These are phyloP conservation scores for Cliona cf. orientalis DNA, from an alignment of 37 sponge, comb jelly and placozoan species.

Conservation along the genomic window DNA sequence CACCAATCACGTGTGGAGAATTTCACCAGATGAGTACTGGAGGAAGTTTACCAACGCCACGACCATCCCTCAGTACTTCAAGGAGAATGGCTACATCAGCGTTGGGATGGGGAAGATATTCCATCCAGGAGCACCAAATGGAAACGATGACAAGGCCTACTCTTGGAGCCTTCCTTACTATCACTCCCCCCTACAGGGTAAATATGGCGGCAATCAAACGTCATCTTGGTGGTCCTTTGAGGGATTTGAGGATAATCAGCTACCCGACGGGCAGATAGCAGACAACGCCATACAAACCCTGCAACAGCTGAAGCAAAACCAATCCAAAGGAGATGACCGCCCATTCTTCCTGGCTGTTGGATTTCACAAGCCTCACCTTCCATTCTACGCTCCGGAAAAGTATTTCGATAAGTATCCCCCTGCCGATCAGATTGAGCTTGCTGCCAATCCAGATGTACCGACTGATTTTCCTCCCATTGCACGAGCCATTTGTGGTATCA, in stretches of 20 bases:
- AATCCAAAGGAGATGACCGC: constrained; percentile 30
- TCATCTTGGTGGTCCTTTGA: constrained; percentile 43
- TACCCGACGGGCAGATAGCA: constrained; percentile 53
- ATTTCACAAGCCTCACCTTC: constrained; percentile 51
- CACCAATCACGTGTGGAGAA: constrained; percentile 56
- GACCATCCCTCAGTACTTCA: constrained; percentile 66
- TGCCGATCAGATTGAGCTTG: constrained; percentile 15
- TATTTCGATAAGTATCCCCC: constrained; percentile 44
- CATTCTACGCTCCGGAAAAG: constrained; percentile 26
- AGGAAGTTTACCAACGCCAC: constrained; percentile 47
- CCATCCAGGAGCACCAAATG: constrained; percentile 60
- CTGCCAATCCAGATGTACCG: constrained; percentile 39
- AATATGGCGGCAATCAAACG: background rate
- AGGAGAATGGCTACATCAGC: constrained; percentile 60
- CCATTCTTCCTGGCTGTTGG: constrained; percentile 55
- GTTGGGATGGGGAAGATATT: constrained; percentile 63
- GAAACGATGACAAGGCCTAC: constrained; percentile 39
- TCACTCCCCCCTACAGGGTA: background rate
- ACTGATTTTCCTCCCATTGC: constrained; percentile 45
- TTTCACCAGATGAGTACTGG: constrained; percentile 51
- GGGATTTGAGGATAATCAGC: constrained; percentile 11
- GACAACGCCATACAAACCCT: constrained; percentile 34
- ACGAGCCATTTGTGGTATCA: too few relatives aligned
- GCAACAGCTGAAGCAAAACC: constrained; percentile 17
- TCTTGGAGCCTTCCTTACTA: constrained; percentile 56